Evolutionary conservation across 2,888 invertebrate genomes (phyloP).

Genomic region (Cryptophagus acutangulus): DNA sequence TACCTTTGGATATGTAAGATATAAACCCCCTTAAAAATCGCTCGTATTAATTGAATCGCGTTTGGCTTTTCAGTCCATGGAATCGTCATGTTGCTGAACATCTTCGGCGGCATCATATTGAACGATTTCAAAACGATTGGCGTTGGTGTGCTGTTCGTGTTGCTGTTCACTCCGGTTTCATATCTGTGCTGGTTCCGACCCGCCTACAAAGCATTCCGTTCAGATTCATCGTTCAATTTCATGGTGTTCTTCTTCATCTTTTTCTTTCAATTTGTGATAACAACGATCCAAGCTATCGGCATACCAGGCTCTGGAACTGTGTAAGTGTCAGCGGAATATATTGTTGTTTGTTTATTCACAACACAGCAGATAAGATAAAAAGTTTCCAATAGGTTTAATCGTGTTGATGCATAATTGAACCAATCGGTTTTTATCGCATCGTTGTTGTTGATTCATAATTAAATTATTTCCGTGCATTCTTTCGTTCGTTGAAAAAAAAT

Average conservation of each 20-base stretch:
- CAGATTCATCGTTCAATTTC: conserved; percentile 98
- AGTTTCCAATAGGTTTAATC: too few relatives aligned
- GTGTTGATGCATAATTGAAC: too few relatives aligned
- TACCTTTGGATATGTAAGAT: conserved; percentile 96
- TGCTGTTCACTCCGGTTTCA: conserved; percentile 92
- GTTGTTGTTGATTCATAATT: too few relatives aligned
- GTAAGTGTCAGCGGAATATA: conserved; percentile 54
- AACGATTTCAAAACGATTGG: conserved; percentile 76
- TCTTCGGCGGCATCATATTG: conserved; percentile 78
- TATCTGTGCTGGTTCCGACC: conserved; percentile 99
- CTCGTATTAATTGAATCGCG: conserved; percentile 9
- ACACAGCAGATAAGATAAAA: background rate
- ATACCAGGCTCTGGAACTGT: conserved; percentile 80
- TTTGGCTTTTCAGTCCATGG: conserved; percentile 77
- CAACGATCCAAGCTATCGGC: conserved; percentile 84
- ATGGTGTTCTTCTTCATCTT: conserved; percentile 99
- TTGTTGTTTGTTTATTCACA: background rate
- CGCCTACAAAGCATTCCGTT: conserved; percentile 97
- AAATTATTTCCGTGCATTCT: too few relatives aligned
- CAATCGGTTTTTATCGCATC: too few relatives aligned
- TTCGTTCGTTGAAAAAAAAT: too few relatives aligned
- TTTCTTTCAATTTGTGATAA: conserved; percentile 89
- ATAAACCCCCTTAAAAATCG: conserved; percentile 8
- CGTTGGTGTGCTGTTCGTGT: conserved; percentile 80
- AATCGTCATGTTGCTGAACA: conserved; percentile 76